Base-by-base conservation (phyloP, 1,140 invertebrate species). In the Ruditapes philippinarum region DNA sequence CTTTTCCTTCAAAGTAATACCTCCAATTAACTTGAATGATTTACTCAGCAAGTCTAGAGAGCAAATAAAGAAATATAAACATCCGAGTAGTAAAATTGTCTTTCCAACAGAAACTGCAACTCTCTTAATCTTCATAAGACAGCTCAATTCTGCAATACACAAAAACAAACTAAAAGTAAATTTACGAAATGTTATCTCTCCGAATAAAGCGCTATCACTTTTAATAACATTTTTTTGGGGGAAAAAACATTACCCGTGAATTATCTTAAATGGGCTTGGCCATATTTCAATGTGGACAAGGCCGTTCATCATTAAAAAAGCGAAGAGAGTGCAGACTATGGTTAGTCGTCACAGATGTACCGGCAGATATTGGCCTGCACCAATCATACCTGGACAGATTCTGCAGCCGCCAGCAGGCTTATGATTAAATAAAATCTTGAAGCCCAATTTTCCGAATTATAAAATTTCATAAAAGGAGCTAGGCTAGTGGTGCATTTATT, bases 21-120 rank as follows among this genome's bases (percentile, higher is more conserved):
- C 96, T 28, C 97, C 97, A n/a, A 97, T 89, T n/a, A 97, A 94
- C 31, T 95, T 94, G 92, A 97, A 97, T 5, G 96, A 95, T 5
- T 95, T 94, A 40, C 96, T 96, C n/a, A 97, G 94, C 25, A 97
- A 94, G 81, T 97, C 96, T 84, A 97, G 91, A 25, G 97, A 97
- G 90, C 96, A 97, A 70, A 97, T 96, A 93, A 97, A 97, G 42
- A 96, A 90, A 94, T 97, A 97, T 0, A 97, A 94, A 5, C 96
- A 91, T 4, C 86, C 76, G 0, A 96, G 17, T 0, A 97, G 93
- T 0, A 91, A 45, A 1, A 95, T 14, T 9, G 95, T n/a, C 90
- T 95, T 96, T 38, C 68, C 68, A 45, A 78, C 62, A 25, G 42
- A 31, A 28, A 38, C 38, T 11, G 40, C 0, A 1, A 86, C 51